Conservation (phyloP, 2,797 vertebrate species). For the Mastacembelus armatus region DNA sequence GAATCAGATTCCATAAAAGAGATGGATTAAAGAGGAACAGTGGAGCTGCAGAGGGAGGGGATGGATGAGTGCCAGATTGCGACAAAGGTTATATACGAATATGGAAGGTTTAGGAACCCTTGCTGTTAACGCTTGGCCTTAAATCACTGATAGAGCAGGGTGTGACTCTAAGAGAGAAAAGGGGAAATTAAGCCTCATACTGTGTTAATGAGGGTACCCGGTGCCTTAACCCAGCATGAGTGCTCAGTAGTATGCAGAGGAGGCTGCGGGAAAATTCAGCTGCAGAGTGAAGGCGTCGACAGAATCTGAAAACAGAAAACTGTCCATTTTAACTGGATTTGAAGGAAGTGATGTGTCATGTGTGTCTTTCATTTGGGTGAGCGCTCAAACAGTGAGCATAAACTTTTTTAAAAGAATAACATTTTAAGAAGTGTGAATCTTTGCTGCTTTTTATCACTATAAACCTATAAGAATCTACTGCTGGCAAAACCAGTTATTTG, state of each 20-base stretch:
- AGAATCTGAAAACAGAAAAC: too few species aligned
- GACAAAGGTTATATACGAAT: conserved; percentile 34
- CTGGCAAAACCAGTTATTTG: too few species aligned
- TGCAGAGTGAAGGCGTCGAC: conserved; percentile 23
- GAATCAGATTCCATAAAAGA: not conserved
- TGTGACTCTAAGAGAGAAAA: conserved; percentile 41
- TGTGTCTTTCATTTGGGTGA: too few species aligned
- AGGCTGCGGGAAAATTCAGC: conserved; percentile 60
- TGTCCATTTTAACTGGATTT: not conserved
- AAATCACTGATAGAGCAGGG: conserved; percentile 41
- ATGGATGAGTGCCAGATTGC: not conserved
- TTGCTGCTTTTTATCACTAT: too few species aligned
- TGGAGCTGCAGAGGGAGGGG: not conserved
- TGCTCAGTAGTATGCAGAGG: conserved; percentile 33
- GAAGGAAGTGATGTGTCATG: not conserved
- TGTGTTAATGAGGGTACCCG: conserved; percentile 65
- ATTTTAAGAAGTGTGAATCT: too few species aligned
- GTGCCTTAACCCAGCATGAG: conserved; percentile 50
- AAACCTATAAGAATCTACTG: too few species aligned
- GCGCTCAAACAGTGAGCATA: too few species aligned
- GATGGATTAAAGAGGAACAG: not conserved
- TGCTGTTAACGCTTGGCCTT: conserved; percentile 21
- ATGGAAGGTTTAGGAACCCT: conserved; percentile 26
- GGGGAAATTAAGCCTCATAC: conserved; percentile 41
- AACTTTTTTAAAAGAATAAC: too few species aligned